Evolutionary conservation across 2,888 invertebrate genomes (phyloP).

Genomic region (Noctuana brunneofusca): DNA sequence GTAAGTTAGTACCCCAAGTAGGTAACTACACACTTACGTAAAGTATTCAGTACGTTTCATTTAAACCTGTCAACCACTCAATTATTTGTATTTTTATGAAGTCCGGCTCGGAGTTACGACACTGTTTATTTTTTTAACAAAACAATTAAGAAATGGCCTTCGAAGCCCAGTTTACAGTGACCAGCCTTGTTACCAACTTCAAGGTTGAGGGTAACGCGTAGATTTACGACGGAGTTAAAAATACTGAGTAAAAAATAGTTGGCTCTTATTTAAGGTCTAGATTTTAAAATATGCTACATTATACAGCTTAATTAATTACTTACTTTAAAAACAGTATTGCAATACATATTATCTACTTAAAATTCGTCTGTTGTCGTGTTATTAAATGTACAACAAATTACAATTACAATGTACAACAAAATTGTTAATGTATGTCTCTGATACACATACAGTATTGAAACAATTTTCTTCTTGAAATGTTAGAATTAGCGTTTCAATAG

Average conservation of each 20-base stretch:
- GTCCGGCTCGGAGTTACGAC: constrained; percentile 15
- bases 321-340: background rate
- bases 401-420: too few relatives aligned
- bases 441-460: too few relatives aligned
- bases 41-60: background rate
- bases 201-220: constrained; percentile 25
- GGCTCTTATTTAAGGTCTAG: background rate
- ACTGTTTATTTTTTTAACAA: constrained; percentile 32
- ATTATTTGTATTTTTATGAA: constrained; percentile 25
- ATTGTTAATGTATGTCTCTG: too few relatives aligned
- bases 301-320: background rate
- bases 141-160: constrained; percentile 31
- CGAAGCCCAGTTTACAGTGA: constrained; percentile 22
- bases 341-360: background rate
- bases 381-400: too few relatives aligned
- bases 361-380: background rate
- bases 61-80: constrained; percentile 23
- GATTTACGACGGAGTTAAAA: constrained; percentile 13
- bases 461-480: too few relatives aligned
- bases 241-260: background rate
- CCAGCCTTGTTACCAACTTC: constrained; percentile 20
- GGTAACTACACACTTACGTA: background rate
- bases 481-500: too few relatives aligned
- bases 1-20: background rate
- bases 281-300: background rate